Percentiles rank a stretch among this genome's conserved stretches.
These are phyloP conservation scores for Gallinago jamesoni DNA, from an alignment of 2,113 vertebrate species.

Conservation along the genomic window DNA sequence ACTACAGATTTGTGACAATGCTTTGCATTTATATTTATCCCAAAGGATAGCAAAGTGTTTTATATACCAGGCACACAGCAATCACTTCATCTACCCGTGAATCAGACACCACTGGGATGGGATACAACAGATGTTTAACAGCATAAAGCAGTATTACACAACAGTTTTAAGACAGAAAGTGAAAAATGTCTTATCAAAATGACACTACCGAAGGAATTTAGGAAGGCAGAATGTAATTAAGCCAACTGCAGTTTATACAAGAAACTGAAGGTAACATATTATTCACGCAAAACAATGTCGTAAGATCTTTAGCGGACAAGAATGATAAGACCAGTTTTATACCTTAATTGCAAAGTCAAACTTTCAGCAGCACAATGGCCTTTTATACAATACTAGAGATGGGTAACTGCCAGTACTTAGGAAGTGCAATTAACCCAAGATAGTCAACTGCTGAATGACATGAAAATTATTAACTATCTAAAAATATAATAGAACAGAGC, in stretches of 20 bases:
- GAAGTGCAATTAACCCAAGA: neutral
- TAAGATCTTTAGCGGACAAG: neutral
- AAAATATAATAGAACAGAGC: neutral
- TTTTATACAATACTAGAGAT: neutral
- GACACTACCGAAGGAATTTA: constrained; percentile 25
- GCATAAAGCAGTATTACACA: constrained; percentile 7
- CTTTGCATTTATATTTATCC: constrained; percentile 4
- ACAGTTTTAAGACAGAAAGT: constrained; percentile 34
- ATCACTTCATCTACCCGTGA: neutral
- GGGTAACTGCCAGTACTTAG: neutral
- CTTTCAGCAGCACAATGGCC: neutral
- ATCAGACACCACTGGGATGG: constrained; percentile 4
- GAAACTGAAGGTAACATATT: neutral
- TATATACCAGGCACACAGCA: neutral
- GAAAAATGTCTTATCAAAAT: constrained; percentile 16
- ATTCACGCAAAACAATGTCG: neutral
- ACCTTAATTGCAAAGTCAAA: neutral
- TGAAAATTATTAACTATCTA: neutral
- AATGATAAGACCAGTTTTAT: neutral
- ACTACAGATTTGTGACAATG: neutral
- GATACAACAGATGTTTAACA: constrained; percentile 41
- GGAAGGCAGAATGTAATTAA: constrained; percentile 39
- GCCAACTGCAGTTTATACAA: constrained; percentile 22
- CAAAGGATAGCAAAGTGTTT: neutral
- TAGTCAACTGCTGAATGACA: neutral